phyloP scores from a whole-genome alignment of 2,113 vertebrate species.

The Phyllostomus discolor region DNA sequence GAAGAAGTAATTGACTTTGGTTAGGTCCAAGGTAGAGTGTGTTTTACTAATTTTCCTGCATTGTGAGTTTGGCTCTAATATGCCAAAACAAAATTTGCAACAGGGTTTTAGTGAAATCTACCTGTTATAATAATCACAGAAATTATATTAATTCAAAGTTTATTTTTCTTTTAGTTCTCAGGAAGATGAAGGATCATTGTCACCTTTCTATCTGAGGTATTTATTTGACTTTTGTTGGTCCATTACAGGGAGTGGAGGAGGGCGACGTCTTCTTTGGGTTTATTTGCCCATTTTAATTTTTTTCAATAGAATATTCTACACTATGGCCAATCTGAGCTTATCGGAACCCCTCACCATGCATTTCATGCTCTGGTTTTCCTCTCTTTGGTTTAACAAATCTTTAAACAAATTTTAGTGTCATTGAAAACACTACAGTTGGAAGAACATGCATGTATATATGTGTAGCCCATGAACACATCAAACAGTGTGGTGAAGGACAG shows the following conservation, averaged over 20 bases:
- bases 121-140: slow-evolving; percentile 41
- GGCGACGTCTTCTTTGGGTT: background rate
- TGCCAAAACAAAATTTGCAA: background rate
- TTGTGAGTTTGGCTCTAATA: background rate
- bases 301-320: background rate
- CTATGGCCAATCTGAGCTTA: background rate
- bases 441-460: no score
- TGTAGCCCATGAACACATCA: no score
- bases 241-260: background rate
- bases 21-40: background rate
- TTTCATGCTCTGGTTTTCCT: background rate
- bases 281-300: background rate
- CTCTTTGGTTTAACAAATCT: slow-evolving; percentile 17
- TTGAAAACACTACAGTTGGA: slow-evolving; percentile 1
- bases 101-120: slow-evolving; percentile 41
- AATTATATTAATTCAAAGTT: slow-evolving; percentile 64
- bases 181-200: slow-evolving; percentile 91
- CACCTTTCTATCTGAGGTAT: slow-evolving; percentile 95
- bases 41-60: background rate
- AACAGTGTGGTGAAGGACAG: no score
- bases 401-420: background rate
- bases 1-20: background rate
- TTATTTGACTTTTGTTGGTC: slow-evolving; percentile 50
- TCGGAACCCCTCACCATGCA: background rate
- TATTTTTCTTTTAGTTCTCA: slow-evolving; percentile 84